Percentiles rank a stretch among this genome's conserved stretches.
Evolutionary conservation across 64 coral and sea anemone genomes (phyloP).

Genomic region (Dendronephthya gigantea): DNA sequence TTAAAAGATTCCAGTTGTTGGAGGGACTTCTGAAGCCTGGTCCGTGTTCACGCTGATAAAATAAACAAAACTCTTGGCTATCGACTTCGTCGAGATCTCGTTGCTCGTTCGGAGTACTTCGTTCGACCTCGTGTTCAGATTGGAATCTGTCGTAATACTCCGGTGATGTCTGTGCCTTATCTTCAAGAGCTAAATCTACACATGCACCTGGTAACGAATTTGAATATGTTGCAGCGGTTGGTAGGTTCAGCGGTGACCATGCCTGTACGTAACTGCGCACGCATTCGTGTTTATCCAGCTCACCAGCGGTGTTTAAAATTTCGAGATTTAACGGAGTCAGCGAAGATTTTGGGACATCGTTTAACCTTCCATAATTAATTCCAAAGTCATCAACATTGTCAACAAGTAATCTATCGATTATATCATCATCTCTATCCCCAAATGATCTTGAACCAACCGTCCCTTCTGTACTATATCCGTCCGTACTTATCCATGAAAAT

Average conservation of each 20-base stretch:
- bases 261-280: neutral
- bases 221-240: neutral
- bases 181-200: neutral
- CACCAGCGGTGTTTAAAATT: neutral
- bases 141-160: neutral
- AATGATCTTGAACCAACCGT: neutral
- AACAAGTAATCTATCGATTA: neutral
- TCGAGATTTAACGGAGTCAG: neutral
- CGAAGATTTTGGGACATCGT: neutral
- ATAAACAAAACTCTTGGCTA: neutral
- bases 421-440: neutral
- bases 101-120: neutral
- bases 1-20: neutral
- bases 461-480: neutral
- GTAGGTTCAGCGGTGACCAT: neutral
- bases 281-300: neutral
- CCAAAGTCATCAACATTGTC: neutral
- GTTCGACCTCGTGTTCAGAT: neutral
- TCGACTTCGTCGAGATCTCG: neutral
- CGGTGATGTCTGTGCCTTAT: neutral
- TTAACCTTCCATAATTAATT: neutral
- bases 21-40: neutral
- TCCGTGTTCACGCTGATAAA: neutral
- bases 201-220: neutral
- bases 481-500: neutral